Base-by-base conservation (phyloP, 2,888 invertebrate species). In the Leptinotarsa tumamoca region DNA sequence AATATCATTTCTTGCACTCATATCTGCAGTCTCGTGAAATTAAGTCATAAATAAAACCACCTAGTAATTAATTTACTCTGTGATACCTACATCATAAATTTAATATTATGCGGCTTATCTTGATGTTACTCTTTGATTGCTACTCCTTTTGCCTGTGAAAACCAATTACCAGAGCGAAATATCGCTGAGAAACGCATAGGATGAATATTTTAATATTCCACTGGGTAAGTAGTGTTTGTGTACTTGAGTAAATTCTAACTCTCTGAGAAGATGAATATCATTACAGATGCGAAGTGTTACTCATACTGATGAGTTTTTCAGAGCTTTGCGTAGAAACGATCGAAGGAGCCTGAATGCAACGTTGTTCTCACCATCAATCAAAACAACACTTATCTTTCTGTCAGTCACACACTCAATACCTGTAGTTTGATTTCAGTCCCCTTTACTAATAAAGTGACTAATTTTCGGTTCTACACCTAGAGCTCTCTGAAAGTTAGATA, bases 81-180 rank as follows among this genome's bases (percentile, higher is more conserved):
- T 70, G 70, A 70, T 70, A 70, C 70, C 70, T 70, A 70, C 58
- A 58, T 70, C 70, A 58, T 70, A 70, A 70, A 70, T 70, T 70
- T 70, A 23, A 58, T 70, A 70, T 58, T 70, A 70, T 70, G 70
- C 70, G 49, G 49, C 58, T 70, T 54, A 61, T 70, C 70, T 70
- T 58, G 70, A 70, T 70, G 21, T 70, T 58, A 70, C 70, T 58
- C 43, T 70, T 58, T 58, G 70, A 56, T 70, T 58, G 70, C 70
- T 70, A 70, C 70, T 70, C 70, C 49, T 61, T 70, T 70, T 58
- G 61, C 70, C 49, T 70, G 56, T 58, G 56, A 58, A 70, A 70
- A 70, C 70, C 58, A 70, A 70, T 70, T 70, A 70, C 17, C 63
- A 63, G 63, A 63, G 63, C 63, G 63, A 63, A 63, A 63, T 63